Percentiles rank a stretch among this genome's conserved stretches.
These are phyloP conservation scores for Villa cingulata DNA, from an alignment of 2,888 invertebrate species.

Conservation along the genomic window DNA sequence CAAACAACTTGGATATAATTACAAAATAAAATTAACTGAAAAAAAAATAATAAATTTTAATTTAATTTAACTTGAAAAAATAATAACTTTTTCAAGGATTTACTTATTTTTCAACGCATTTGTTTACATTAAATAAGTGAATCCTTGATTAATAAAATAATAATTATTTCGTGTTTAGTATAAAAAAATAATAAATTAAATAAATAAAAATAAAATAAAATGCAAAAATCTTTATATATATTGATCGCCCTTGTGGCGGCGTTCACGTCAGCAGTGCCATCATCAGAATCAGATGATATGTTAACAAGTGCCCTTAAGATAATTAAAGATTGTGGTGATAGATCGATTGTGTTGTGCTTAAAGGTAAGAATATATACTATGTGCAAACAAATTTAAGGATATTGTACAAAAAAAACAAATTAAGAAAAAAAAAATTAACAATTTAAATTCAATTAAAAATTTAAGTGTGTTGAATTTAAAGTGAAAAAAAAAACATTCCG, in stretches of 20 bases:
- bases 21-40: too few relatives aligned
- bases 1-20: conserved; percentile 13
- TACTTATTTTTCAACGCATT: too few relatives aligned
- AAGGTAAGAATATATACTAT: conserved; percentile 53
- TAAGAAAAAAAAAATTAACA: conserved; percentile 19
- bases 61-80: too few relatives aligned
- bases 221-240: conserved; percentile 39
- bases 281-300: conserved; percentile 40
- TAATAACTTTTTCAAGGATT: too few relatives aligned
- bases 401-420: not conserved
- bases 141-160: not conserved
- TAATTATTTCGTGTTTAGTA: not conserved
- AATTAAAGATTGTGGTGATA: conserved; percentile 55
- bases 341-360: conserved; percentile 54
- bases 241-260: conserved; percentile 39
- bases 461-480: not conserved
- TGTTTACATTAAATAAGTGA: too few relatives aligned
- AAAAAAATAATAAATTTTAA: too few relatives aligned
- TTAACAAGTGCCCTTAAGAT: conserved; percentile 52
- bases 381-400: not conserved
- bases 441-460: too few relatives aligned
- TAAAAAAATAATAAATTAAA: not conserved
- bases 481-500: not conserved
- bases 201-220: conserved; percentile 13
- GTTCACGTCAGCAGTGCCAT: conserved; percentile 36